phyloP scores from a whole-genome alignment of 2,888 invertebrate genomes.

The Syrista parreyssii region DNA sequence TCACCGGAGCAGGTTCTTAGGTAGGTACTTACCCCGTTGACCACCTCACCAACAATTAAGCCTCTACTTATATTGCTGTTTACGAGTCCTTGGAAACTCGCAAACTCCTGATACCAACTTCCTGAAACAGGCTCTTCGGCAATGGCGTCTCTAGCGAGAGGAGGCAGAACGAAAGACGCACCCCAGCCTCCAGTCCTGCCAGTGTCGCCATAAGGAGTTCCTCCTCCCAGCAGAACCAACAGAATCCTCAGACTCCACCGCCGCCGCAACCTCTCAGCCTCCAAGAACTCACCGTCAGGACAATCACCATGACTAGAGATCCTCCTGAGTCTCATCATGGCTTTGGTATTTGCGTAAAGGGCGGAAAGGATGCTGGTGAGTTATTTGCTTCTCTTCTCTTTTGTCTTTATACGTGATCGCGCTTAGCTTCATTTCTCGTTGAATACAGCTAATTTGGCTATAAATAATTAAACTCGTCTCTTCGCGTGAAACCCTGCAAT shows the following conservation, averaged over 20 bases:
- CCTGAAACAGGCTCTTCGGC: conserved; percentile 60
- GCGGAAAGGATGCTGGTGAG: conserved; percentile 88
- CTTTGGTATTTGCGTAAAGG: conserved; percentile 92
- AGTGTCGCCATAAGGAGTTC: conserved; percentile 57
- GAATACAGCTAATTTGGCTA: too few species aligned
- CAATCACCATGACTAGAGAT: conserved; percentile 87
- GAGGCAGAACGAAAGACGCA: conserved; percentile 75
- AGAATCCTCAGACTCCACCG: conserved; percentile 67
- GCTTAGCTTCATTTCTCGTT: too few species aligned
- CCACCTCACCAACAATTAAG: too few species aligned
- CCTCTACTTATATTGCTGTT: too few species aligned
- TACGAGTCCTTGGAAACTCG: not conserved
- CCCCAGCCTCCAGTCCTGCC: conserved; percentile 83
- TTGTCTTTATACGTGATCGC: too few species aligned
- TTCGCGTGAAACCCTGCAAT: too few species aligned
- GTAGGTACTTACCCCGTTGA: conserved; percentile 28
- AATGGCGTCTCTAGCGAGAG: conserved; percentile 55
- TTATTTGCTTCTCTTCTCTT: not conserved
- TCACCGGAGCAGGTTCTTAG: conserved; percentile 86
- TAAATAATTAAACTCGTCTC: too few species aligned
- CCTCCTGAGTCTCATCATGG: conserved; percentile 84
- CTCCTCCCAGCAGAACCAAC: conserved; percentile 38
- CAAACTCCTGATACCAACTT: not conserved
- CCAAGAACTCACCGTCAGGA: conserved; percentile 83
- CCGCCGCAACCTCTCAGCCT: conserved; percentile 72